Base-by-base conservation (phyloP, 2,113 vertebrate species). In the Leiothrix lutea region DNA sequence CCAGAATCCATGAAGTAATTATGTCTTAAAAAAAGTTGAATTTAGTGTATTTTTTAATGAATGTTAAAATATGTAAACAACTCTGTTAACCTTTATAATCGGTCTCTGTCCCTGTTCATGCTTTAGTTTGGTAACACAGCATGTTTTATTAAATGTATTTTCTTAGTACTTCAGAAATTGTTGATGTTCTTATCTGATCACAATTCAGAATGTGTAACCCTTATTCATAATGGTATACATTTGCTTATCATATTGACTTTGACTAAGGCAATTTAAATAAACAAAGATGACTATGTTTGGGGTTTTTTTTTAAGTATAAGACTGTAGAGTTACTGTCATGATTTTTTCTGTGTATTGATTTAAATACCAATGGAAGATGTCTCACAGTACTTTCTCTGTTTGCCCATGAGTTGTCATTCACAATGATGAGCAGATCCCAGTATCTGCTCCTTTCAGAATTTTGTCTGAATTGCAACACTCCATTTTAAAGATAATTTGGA, bases 381-480 rank as follows among this genome's bases (percentile, higher is more conserved):
- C 25, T 90, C 38, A 35, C 35, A 70, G 44, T 28, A n/a, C 26
- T 65, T 45, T 20, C 8, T 58, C 11, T 61, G 9, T 54, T 81
- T 83, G 29, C 3, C 91, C 14, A 6, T 33, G n/a, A 79, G 12
- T 6, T 61, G n/a, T 65, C 42, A 69, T 73, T 69, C 50, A 54
- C 5, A 16, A 20, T 48, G 61, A 64, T 74, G n/a, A 51, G 28
- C 5, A 36, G 11, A 44, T 42, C 17, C 42, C 24, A 79, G 15
- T 50, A 42, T 51, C 23, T 51, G 19, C 5, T 33, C 28, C 42
- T 75, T 56, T 60, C 70, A 48, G 40, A 44, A 44, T 74, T 88
- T 67, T 58, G 3, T 62, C 57, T 67, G 13, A 75, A 72, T 19
- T 0, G 0, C 16, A 58, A 8, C 23, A 45, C 0, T 6, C 13